Conservation (phyloP, 2,797 vertebrate species). For the Silurus aristotelis region DNA sequence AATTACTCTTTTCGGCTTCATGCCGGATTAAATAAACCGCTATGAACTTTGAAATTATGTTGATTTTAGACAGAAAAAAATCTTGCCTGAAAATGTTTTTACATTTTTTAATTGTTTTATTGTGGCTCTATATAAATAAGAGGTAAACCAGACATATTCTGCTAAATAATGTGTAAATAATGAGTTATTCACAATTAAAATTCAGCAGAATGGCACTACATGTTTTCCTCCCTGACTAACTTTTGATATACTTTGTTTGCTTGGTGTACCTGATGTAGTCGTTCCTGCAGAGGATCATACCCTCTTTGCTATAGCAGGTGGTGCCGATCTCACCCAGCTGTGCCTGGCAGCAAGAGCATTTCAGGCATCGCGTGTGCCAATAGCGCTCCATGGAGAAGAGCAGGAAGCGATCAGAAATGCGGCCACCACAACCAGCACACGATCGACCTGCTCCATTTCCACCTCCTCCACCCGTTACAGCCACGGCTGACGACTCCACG, state of each 20-base stretch:
- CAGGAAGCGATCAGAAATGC: constrained; percentile 77
- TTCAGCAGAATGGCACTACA: not conserved
- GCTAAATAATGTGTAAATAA: not conserved
- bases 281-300: constrained; percentile 82
- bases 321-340: constrained; percentile 81
- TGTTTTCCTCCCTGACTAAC: not conserved
- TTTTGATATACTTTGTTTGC: not conserved
- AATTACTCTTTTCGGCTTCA: not conserved
- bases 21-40: constrained; percentile 14
- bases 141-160: not conserved
- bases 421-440: constrained; percentile 75
- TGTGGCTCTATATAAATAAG: not conserved
- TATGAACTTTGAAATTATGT: not conserved
- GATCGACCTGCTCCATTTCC: constrained; percentile 58
- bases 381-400: constrained; percentile 82
- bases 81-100: not conserved
- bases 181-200: not conserved
- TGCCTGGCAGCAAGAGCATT: constrained; percentile 82
- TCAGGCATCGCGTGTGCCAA: constrained; percentile 81
- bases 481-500: constrained; percentile 66
- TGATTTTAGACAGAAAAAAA: constrained; percentile 18
- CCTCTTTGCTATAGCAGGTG: constrained; percentile 82
- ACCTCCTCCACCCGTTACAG: constrained; percentile 69
- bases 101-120: not conserved
- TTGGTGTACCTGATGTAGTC: constrained; percentile 79